Evolutionary conservation across 1,140 invertebrate species (phyloP), one percentile per base, ranked within the genome.

Genomic region (Cydia amplana): DNA sequence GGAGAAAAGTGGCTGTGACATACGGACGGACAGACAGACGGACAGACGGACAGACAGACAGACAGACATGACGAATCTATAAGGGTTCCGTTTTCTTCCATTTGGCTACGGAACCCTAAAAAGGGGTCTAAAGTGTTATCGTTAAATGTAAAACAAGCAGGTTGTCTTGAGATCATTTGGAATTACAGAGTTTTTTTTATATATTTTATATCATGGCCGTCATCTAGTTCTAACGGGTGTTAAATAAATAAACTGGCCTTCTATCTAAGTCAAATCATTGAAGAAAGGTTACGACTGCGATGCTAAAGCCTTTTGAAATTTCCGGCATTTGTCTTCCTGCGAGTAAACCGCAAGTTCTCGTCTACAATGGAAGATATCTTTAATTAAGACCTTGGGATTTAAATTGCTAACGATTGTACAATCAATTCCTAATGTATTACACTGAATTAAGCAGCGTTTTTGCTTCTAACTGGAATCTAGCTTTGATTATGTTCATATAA

Each of bases 271-370:
- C 28, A 36, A 67, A 18, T 67, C 25, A 67, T 36, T 67, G 16
- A n/a, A 64, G 20, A 14, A 25, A 64, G 20, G 20, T 23, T 12
- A 7, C 7, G 7, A 63, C 25, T 65, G 18, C 25, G 60, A 64
- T 25, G 4, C 12, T 32, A 32, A 36, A 65, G 25, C 64, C 64
- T 16, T 65, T 65, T 64, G 60, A 65, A 23, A 28, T 28, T 28
- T 65, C 64, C 7, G 25, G 64, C 28, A 28, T 65, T 65, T 32
- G 64, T 65, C 64, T 65, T 65, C 3, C 28, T 65, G 20, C 7
- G n/a, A 65, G 16, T 32, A 65, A 67, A 28, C 25, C 25, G 25
- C 25, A 7, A 32, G 25, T n/a, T 67, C 16, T 67, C 63, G 12
- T 14, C 28, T 67, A 67, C 64, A 67, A 67, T 4, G 25, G 16